Base-by-base conservation (phyloP, 2,113 vertebrate genomes). In the Crotalus helleri region DNA sequence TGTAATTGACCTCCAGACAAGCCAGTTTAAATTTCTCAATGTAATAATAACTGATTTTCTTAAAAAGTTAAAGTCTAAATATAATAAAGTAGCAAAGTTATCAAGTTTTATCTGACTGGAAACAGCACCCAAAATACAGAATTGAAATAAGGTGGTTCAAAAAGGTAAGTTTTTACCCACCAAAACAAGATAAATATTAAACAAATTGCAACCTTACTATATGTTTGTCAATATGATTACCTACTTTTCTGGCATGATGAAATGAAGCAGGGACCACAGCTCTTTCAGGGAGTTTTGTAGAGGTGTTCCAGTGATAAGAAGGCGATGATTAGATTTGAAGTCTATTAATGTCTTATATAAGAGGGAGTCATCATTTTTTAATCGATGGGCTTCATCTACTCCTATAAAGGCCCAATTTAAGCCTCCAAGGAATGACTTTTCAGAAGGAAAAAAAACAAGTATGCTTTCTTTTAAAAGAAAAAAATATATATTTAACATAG, bases 181-280 rank as follows among this genome's bases (percentile, higher is more conserved):
- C 8, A 74, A 46, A 89, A 85, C 21, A 55, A 69, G 11, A n/a
- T 90, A 13, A 0, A 5, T 88, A 59, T 91, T 89, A 91, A 11
- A 55, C 26, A 81, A 9, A 8, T 85, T 92, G n/a, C 91, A 39
- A 92, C 23, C 23, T 54, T 5, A 46, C 0, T 59, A 10, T 49
- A 29, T 55, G 7, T 69, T 88, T 88, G 51, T 29, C 24, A 89
- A n/a, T 51, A 86, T 3, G 53, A 57, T 1, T 90, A 4, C 99
- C 96, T 99, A 99, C 99, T 99, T 99, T 96, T 99, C 99, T 44
- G 99, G 99, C 99, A 99, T 99, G 94, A 99, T 99, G 98, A 99
- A 99, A 96, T 99, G 99, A 89, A 99, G 96, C 92, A 99, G 97
- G 92, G 99, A 99, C 99, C 99, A 99, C 39, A 99, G 98, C 93